Evolutionary conservation across 2,888 invertebrate species (phyloP).

Genomic region (Andrena chrysosceles): DNA sequence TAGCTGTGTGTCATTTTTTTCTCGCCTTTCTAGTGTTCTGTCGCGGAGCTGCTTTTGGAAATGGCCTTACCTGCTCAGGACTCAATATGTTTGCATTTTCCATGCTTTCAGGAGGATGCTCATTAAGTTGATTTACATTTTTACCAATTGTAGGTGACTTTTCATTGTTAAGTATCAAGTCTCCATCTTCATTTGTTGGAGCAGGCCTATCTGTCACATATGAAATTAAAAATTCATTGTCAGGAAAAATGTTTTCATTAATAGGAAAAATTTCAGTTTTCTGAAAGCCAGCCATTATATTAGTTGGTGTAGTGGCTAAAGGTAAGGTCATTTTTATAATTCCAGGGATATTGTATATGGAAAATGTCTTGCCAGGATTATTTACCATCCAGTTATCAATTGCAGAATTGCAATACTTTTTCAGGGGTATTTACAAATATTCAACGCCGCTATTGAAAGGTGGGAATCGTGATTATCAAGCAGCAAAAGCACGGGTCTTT

Average conservation of each 20-base stretch:
- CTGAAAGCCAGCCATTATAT: background rate
- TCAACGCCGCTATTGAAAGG: background rate
- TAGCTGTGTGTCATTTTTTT: background rate
- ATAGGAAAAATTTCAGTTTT: background rate
- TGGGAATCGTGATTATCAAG: constrained; percentile 4
- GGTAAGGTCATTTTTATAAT: background rate
- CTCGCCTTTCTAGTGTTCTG: constrained; percentile 1
- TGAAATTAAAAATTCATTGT: background rate
- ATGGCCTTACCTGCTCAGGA: background rate
- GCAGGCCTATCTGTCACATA: background rate
- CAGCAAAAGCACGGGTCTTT: background rate
- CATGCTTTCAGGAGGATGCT: background rate
- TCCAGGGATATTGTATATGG: background rate
- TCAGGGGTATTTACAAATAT: background rate
- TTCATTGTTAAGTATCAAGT: constrained; percentile 1
- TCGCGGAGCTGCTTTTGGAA: background rate
- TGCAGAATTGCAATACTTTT: background rate
- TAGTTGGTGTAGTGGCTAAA: background rate
- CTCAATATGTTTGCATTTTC: background rate
- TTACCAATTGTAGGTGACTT: background rate
- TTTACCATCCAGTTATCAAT: background rate
- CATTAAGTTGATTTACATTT: background rate
- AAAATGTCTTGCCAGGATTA: background rate
- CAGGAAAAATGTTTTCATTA: background rate
- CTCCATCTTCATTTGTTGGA: background rate